These are phyloP conservation scores for Argyresthia goedartella DNA, from an alignment of 2,888 invertebrate species.

Conservation along the genomic window DNA sequence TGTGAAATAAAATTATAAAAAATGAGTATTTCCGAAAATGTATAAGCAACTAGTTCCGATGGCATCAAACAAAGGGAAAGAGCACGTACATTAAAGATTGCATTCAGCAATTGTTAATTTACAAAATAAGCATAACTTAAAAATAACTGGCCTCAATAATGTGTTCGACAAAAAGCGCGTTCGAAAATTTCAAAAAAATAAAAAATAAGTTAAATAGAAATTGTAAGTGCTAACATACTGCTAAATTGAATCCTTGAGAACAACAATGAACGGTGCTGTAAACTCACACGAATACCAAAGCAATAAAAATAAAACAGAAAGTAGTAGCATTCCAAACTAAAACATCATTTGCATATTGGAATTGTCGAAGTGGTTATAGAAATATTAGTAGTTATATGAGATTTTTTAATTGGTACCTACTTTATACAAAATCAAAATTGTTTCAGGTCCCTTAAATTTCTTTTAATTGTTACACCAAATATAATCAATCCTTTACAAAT, in stretches of 20 bases:
- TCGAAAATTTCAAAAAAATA: neutral
- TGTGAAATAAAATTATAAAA: too few relatives aligned
- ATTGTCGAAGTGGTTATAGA: constrained; percentile 24
- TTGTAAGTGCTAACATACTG: neutral
- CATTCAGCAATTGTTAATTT: constrained; percentile 30
- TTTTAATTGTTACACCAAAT: constrained; percentile 67
- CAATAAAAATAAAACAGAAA: neutral
- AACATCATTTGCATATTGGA: constrained; percentile 12
- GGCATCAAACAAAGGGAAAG: neutral
- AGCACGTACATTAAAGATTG: neutral
- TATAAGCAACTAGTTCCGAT: neutral
- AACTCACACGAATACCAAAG: neutral
- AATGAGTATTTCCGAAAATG: neutral
- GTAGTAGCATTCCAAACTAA: neutral
- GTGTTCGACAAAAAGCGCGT: constrained; percentile 25
- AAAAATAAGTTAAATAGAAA: neutral
- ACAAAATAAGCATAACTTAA: constrained; percentile 51
- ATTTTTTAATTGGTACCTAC: constrained; percentile 65
- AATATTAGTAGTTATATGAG: constrained; percentile 55
- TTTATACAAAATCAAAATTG: constrained; percentile 58
- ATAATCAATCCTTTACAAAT: constrained; percentile 59
- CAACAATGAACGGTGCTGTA: neutral
- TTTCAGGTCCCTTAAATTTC: constrained; percentile 70
- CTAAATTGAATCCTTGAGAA: neutral
- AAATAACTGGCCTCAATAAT: constrained; percentile 64